phyloP scores from a whole-genome alignment of 1,140 invertebrate genomes.

The Thalassaphorura encarpata region DNA sequence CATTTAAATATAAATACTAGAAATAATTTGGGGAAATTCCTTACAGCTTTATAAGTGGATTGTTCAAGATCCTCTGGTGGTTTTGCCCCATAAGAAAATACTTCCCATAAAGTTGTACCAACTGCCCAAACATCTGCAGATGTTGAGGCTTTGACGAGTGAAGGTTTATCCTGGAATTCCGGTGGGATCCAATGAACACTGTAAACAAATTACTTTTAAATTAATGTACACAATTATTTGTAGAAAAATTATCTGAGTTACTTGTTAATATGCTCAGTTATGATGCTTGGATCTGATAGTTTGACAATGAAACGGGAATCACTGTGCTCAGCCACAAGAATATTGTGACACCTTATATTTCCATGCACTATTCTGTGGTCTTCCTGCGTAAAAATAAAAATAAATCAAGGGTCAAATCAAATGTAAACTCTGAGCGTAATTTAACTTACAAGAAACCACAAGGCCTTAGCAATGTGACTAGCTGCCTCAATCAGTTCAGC shows the following conservation, averaged over 20 bases:
- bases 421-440: background rate
- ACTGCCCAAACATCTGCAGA: constrained; percentile 77
- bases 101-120: constrained; percentile 79
- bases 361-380: constrained; percentile 71
- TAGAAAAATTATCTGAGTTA: constrained; percentile 38
- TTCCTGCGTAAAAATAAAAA: constrained; percentile 42
- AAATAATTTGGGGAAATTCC: background rate
- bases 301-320: constrained; percentile 61
- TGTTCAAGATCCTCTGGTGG: constrained; percentile 27
- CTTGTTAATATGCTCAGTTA: constrained; percentile 48
- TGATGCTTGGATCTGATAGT: constrained; percentile 64
- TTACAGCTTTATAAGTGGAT: constrained; percentile 19
- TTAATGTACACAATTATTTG: constrained; percentile 14
- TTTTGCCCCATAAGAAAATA: constrained; percentile 61
- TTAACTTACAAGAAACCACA: constrained; percentile 29
- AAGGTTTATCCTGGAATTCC: constrained; percentile 59
- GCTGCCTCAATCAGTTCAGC: constrained; percentile 59
- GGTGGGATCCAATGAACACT: constrained; percentile 78
- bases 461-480: constrained; percentile 31
- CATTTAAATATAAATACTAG: background rate
- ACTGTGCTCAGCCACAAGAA: constrained; percentile 58
- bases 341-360: constrained; percentile 70
- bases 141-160: constrained; percentile 49
- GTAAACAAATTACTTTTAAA: constrained; percentile 31
- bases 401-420: background rate